Conservation (phyloP, 2,888 invertebrate species). For the Drosophila borealis region DNA sequence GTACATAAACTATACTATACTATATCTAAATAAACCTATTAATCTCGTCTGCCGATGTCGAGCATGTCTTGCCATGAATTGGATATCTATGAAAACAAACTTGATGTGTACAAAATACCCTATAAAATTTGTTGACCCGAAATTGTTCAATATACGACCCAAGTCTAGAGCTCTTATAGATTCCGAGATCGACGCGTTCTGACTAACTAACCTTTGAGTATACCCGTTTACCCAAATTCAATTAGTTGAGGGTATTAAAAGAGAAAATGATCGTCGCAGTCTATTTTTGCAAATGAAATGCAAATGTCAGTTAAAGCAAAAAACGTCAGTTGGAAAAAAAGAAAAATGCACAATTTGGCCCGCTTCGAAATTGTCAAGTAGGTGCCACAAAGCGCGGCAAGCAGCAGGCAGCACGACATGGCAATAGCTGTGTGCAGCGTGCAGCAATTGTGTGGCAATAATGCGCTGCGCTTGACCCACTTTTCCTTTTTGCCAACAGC, state of each 20-base stretch:
- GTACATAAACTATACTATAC: no score
- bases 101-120: no score
- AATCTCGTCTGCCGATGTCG: no score
- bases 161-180: no score
- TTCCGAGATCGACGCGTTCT: no score
- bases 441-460: constrained; percentile 57
- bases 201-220: not conserved
- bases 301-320: constrained; percentile 54
- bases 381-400: constrained; percentile 58
- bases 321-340: no score
- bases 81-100: no score
- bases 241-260: constrained; percentile 35
- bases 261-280: constrained; percentile 66
- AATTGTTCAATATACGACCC: no score
- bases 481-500: constrained; percentile 77
- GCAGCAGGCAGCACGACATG: constrained; percentile 66
- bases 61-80: no score
- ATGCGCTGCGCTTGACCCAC: constrained; percentile 83
- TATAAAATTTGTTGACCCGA: no score
- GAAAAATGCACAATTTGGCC: constrained; percentile 45
- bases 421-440: constrained; percentile 25
- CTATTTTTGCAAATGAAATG: constrained; percentile 61
- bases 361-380: constrained; percentile 69
- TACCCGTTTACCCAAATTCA: not conserved
- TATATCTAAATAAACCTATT: no score